phyloP scores from a whole-genome alignment of 2,888 invertebrate genomes.

The Cynaeus angustus region DNA sequence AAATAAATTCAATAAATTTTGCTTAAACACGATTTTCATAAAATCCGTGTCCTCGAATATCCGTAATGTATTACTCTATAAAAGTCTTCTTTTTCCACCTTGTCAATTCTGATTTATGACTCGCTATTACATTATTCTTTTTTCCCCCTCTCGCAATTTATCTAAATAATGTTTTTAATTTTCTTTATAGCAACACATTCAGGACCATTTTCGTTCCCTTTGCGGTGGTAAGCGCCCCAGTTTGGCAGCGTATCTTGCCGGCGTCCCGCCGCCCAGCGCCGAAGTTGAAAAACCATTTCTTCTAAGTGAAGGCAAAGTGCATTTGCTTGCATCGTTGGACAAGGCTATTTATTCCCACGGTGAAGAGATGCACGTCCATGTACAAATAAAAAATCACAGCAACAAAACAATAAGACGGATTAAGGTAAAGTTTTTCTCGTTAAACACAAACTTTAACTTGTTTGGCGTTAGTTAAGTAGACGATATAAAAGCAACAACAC shows the following conservation, averaged over 20 bases:
- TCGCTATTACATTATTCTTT: no score
- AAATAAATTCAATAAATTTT: no score
- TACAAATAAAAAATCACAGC: conserved; percentile 86
- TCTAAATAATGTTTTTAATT: no score
- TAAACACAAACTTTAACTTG: not conserved
- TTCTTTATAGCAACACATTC: conserved; percentile 29
- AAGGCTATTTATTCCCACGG: conserved; percentile 89
- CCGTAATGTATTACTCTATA: no score
- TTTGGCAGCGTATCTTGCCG: conserved; percentile 67
- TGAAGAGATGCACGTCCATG: conserved; percentile 84
- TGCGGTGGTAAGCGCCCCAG: conserved; percentile 68
- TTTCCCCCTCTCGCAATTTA: no score
- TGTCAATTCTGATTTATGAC: no score
- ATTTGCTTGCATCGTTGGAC: conserved; percentile 86
- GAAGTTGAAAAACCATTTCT: conserved; percentile 88
- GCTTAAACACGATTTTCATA: no score
- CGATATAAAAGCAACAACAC: conserved; percentile 14
- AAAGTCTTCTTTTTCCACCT: no score
- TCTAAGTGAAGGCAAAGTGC: conserved; percentile 87
- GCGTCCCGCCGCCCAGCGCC: conserved; percentile 79
- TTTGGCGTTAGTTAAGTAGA: conserved; percentile 1
- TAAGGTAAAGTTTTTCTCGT: conserved; percentile 75
- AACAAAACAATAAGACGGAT: conserved; percentile 88
- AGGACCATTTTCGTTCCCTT: conserved; percentile 59
- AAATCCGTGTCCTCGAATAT: no score